phyloP scores from a whole-genome alignment of 2,888 invertebrate genomes.

The Aquatica leii region DNA sequence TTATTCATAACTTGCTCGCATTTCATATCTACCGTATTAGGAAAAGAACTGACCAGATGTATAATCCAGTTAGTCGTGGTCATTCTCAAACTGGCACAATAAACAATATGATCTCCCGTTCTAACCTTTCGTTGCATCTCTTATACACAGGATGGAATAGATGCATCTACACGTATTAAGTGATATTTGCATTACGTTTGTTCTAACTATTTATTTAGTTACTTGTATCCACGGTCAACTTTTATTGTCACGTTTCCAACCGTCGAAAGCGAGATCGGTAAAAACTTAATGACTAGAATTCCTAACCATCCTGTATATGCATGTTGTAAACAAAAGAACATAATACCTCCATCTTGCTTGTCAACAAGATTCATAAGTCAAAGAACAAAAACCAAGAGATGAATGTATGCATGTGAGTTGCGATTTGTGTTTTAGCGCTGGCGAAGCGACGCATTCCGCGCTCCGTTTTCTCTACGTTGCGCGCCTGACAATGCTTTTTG shows the following conservation, averaged over 20 bases:
- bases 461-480: conserved; percentile 49
- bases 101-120: conserved; percentile 32
- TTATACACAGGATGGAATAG: conserved; percentile 17
- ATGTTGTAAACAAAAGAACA: conserved; percentile 29
- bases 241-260: too few relatives aligned
- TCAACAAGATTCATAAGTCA: conserved; percentile 56
- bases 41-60: conserved; percentile 49
- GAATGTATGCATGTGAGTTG: conserved; percentile 57
- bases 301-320: conserved; percentile 19
- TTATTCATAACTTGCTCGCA: conserved; percentile 46
- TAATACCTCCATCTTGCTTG: conserved; percentile 38
- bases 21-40: conserved; percentile 54
- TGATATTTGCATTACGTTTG: too few relatives aligned
- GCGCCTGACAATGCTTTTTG: conserved; percentile 51
- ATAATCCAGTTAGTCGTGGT: conserved; percentile 42
- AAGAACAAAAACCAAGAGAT: conserved; percentile 55
- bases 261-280: too few relatives aligned
- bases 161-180: conserved; percentile 1
- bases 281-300: not conserved
- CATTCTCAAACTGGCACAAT: conserved; percentile 36
- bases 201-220: not conserved
- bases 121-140: conserved; percentile 24
- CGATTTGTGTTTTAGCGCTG: conserved; percentile 62
- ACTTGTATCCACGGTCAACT: not conserved
- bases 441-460: conserved; percentile 58